Evolutionary conservation across 2,797 vertebrate genomes (phyloP), one percentile per base, ranked within the genome.

Genomic region (Mus minutoides): DNA sequence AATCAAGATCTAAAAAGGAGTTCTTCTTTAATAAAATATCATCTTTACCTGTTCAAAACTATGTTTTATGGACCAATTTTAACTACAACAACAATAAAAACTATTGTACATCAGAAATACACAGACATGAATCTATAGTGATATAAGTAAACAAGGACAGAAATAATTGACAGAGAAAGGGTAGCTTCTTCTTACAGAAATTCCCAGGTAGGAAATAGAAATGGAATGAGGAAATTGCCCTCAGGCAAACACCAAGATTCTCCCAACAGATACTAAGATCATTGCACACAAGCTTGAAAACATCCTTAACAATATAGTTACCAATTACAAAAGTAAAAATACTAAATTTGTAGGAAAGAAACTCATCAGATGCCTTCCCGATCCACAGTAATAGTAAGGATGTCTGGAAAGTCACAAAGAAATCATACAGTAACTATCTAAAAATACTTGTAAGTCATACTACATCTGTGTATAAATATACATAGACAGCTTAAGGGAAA

Each of bases 31-130:
- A 82, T 49, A 78, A 94, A 84, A 96, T 6, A 79, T 86, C 34
- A 94, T 84, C 84, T 94, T 21, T 83, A 24, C 79, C 46, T 95
- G 85, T 92, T 95, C 37, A 92, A 92, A 94, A 78, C 75, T 78
- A 67, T 64, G 40, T 43, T 62, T 91, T 89, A 86, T 64, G 12
- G 71, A 93, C 79, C 14, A 89, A 94, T 40, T 46, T 96, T 22
- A 75, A 62, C 3, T 91, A 91, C 62, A 90, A 85, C 56, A 76
- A 94, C 93, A 75, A 79, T 5, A 92, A 40, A 94, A 92, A 75
- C n/a, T 92, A 91, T 75, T 77, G 37, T 87, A 94, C 62, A 22
- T 83, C 60, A 91, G 92, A 94, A 92, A 79, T 73, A 96, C 92
- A 54, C 40, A 79, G 77, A 34, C 7, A 75, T 67, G 26, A 80